Percentiles rank a stretch among this genome's conserved stretches.
Evolutionary conservation across 92 coral and sea anemone genomes (phyloP).

Genomic region (Epizoanthus scotinus): DNA sequence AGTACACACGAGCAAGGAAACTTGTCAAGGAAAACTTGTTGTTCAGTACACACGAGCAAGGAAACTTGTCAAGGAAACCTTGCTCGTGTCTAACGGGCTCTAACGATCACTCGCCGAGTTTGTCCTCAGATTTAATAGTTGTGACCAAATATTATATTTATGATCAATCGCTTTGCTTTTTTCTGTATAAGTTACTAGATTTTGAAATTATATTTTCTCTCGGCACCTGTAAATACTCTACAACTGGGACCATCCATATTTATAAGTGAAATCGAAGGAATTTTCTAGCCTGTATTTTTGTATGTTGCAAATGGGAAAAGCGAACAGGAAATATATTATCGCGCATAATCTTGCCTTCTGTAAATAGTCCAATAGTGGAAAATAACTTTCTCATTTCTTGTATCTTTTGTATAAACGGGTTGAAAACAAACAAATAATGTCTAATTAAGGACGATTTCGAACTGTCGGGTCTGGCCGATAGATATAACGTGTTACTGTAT

Average conservation of each 20-base stretch:
- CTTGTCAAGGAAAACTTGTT: too few species aligned
- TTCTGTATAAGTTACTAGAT: neutral
- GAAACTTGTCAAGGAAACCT: too few species aligned
- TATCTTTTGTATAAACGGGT: slow-evolving; percentile 7
- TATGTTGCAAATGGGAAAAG: slow-evolving; percentile 21
- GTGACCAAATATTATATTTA: too few species aligned
- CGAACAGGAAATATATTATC: neutral
- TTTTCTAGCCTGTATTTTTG: slow-evolving; percentile 22
- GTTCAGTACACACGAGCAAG: too few species aligned
- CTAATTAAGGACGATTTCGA: neutral
- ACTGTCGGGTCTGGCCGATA: neutral
- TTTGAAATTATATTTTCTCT: slow-evolving; percentile 10
- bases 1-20: too few species aligned
- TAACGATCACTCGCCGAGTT: too few species aligned
- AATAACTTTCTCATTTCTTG: slow-evolving; percentile 12
- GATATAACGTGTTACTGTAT: too few species aligned
- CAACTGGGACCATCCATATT: slow-evolving; percentile 1
- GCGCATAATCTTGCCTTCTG: neutral
- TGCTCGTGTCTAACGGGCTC: too few species aligned
- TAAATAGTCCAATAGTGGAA: neutral
- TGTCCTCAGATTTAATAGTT: too few species aligned
- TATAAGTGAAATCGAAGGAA: slow-evolving; percentile 7
- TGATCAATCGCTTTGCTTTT: too few species aligned
- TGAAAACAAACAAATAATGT: neutral
- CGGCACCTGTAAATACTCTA: slow-evolving; percentile 25